Conservation (phyloP, 37 sponge, comb jelly and placozoan species). For the Chondrosia reniformis region DNA sequence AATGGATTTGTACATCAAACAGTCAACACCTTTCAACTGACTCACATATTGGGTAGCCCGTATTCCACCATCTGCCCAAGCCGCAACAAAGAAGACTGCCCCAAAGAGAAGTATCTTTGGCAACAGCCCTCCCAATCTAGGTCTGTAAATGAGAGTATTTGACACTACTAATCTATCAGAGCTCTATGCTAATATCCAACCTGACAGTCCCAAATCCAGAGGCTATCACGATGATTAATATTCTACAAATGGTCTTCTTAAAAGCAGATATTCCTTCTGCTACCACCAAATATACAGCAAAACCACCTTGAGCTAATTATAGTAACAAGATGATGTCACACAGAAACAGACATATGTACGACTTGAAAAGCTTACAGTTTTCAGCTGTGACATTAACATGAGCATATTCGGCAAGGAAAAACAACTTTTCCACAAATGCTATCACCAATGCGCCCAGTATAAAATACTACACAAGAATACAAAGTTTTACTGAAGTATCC, state of each 20-base stretch:
- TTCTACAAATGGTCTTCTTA: conserved; percentile 71
- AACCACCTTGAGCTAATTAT: no score
- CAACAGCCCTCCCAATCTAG: conserved; percentile 57
- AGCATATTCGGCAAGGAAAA: conserved; percentile 64
- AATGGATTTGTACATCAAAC: no score
- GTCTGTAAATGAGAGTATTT: no score
- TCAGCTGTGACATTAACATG: conserved; percentile 21
- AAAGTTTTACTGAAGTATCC: not conserved
- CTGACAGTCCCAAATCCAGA: conserved; percentile 83
- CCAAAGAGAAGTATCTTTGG: conserved; percentile 51
- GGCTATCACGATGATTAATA: conserved; percentile 78
- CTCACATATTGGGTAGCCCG: conserved; percentile 19
- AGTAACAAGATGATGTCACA: no score
- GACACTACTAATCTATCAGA: no score
- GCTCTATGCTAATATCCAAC: conserved; percentile 30
- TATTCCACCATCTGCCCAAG: conserved; percentile 52
- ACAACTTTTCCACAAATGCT: conserved; percentile 63
- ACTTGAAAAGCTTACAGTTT: not conserved
- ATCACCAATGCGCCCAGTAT: conserved; percentile 55
- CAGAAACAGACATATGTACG: conserved; percentile 2
- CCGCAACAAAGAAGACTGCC: conserved; percentile 36
- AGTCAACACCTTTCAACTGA: not conserved
- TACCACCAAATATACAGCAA: not conserved
- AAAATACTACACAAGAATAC: conserved; percentile 57
- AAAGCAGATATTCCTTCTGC: conserved; percentile 74